These are phyloP conservation scores for Ophion slaviceki DNA, from an alignment of 2,888 invertebrate genomes.

Conservation along the genomic window DNA sequence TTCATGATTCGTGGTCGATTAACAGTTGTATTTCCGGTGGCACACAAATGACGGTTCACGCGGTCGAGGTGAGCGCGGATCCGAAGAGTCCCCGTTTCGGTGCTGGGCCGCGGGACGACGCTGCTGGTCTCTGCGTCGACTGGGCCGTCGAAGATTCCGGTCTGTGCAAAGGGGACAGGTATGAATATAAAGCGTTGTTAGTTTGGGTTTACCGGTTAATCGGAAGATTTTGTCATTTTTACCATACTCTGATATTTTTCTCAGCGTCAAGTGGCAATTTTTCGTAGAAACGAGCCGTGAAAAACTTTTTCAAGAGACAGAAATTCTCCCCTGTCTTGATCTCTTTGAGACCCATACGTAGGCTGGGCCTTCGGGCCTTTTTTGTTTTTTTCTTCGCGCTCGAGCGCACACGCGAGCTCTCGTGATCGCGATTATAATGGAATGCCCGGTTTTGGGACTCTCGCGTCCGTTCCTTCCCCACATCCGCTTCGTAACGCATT, in stretches of 20 bases:
- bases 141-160: slow-evolving; percentile 93
- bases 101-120: slow-evolving; percentile 88
- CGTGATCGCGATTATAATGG: slow-evolving; percentile 54
- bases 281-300: too few species aligned
- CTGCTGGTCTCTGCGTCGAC: slow-evolving; percentile 89
- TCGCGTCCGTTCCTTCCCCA: slow-evolving; percentile 28
- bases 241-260: too few species aligned
- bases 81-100: slow-evolving; percentile 90
- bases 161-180: slow-evolving; percentile 91
- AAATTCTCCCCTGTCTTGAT: too few species aligned
- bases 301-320: too few species aligned
- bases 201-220: too few species aligned
- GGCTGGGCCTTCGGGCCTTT: neutral
- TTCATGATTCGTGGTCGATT: neutral
- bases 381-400: neutral
- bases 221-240: too few species aligned
- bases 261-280: too few species aligned
- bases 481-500: slow-evolving; percentile 46
- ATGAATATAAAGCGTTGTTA: neutral
- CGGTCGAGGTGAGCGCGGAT: slow-evolving; percentile 89
- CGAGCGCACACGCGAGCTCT: slow-evolving; percentile 36
- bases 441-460: slow-evolving; percentile 59
- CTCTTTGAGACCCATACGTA: neutral
- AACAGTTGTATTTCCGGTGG: slow-evolving; percentile 82
- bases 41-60: slow-evolving; percentile 86